A percentile compares a stretch with the other conserved stretches of the same genome.
These are phyloP conservation scores for Brachystomella parvula DNA, from an alignment of 1,140 invertebrate genomes.

Conservation along the genomic window DNA sequence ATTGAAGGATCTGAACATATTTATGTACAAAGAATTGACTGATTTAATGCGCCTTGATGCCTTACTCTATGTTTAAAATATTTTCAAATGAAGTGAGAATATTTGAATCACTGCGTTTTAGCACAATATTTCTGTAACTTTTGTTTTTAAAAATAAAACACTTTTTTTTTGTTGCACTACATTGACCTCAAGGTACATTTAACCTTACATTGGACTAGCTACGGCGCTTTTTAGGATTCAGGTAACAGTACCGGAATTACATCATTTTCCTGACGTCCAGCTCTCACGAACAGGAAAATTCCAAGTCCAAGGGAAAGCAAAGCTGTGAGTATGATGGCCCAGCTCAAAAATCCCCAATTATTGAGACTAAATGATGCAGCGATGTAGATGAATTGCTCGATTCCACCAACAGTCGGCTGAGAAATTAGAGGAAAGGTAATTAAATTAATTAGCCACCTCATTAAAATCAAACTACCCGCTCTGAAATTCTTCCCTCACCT, in stretches of 20 bases:
- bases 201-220: too few relatives aligned
- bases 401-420: neutral
- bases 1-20: neutral
- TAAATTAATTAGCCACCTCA: neutral
- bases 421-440: neutral
- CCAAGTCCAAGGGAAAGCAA: neutral
- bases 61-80: neutral
- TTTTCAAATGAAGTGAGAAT: too few relatives aligned
- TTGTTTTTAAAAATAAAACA: too few relatives aligned
- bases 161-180: too few relatives aligned
- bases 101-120: too few relatives aligned
- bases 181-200: too few relatives aligned
- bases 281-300: neutral
- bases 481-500: neutral
- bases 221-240: too few relatives aligned
- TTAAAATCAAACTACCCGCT: too few relatives aligned
- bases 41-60: neutral
- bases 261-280: neutral
- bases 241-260: neutral
- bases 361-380: constrained; percentile 4
- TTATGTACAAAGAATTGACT: neutral
- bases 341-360: neutral
- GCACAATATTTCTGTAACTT: too few relatives aligned
- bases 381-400: neutral
- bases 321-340: neutral